Conservation (phyloP, 30 jellyfish, hydroid and myxozoan genomes). For the Turritopsis dohrnii region DNA sequence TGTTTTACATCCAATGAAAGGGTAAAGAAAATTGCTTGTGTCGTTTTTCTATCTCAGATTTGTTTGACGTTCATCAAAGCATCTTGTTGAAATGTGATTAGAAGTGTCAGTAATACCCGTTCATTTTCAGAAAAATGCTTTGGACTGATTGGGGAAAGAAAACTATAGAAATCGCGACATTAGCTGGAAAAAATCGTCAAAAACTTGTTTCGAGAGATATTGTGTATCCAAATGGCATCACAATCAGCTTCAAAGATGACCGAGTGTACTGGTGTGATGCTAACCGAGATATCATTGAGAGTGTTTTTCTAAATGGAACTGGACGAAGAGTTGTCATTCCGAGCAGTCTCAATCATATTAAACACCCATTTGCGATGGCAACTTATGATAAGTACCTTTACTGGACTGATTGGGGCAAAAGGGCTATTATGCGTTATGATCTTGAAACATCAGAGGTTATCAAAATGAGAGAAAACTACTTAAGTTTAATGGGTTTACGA, state of each 20-base stretch:
- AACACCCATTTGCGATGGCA: constrained; percentile 86
- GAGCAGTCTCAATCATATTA: constrained; percentile 4
- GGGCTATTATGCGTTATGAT: constrained; percentile 43
- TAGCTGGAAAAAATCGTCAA: constrained; percentile 68
- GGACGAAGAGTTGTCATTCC: constrained; percentile 31
- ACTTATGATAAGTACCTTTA: constrained; percentile 27
- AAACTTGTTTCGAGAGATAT: constrained; percentile 36
- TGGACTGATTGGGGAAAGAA: constrained; percentile 99
- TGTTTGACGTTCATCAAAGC: not conserved
- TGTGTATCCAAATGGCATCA: constrained; percentile 81
- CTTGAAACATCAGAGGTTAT: constrained; percentile 26
- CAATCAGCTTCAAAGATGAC: constrained; percentile 51
- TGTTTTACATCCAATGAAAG: constrained; percentile 64
- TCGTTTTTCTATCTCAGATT: not conserved
- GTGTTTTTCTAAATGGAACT: constrained; percentile 37
- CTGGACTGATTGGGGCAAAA: constrained; percentile 94
- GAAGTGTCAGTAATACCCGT: not conserved
- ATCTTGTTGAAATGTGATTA: not conserved
- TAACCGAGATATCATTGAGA: constrained; percentile 50
- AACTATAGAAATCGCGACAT: constrained; percentile 55
- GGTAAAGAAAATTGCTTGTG: constrained; percentile 36
- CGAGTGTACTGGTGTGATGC: constrained; percentile 96
- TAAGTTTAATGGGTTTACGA: constrained; percentile 84
- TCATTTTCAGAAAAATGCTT: constrained; percentile 47
- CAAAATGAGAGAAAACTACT: constrained; percentile 38